Evolutionary conservation across 2,797 vertebrate species (phyloP).

Genomic region (Crenichthys baileyi): DNA sequence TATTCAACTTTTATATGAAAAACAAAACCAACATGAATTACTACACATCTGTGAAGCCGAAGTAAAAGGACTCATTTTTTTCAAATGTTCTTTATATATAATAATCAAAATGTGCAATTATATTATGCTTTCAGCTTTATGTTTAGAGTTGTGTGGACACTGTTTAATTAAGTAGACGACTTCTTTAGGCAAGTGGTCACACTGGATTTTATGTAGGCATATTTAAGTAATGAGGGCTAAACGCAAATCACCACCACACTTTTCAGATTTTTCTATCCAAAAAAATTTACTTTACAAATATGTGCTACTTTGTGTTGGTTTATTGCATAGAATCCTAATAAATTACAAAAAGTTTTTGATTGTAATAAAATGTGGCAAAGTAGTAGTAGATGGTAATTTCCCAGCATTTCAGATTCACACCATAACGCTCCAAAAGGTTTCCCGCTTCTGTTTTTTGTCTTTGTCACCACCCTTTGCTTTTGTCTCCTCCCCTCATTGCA

Average conservation of each 20-base stretch:
- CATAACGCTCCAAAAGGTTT: conserved; percentile 1
- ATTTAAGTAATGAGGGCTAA: not conserved
- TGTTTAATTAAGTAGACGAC: not conserved
- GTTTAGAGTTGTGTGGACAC: not conserved
- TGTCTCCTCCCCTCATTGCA: conserved; percentile 36
- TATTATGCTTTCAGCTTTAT: not conserved
- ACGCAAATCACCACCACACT: not conserved
- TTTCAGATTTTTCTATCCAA: not conserved
- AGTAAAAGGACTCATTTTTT: not conserved
- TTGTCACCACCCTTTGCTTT: conserved; percentile 28
- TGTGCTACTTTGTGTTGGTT: not conserved
- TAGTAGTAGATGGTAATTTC: not conserved
- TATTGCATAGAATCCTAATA: not conserved
- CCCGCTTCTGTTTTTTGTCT: not conserved
- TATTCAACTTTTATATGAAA: not conserved
- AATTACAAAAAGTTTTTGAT: not conserved
- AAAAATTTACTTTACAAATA: not conserved
- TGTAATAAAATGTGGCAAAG: not conserved
- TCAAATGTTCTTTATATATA: not conserved
- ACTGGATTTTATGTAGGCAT: not conserved
- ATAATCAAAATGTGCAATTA: not conserved
- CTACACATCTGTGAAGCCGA: not conserved
- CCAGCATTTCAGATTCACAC: not conserved
- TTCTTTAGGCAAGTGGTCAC: not conserved
- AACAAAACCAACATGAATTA: not conserved